phyloP scores from a whole-genome alignment of 2,888 invertebrate species.

The Dynastes grantii region DNA sequence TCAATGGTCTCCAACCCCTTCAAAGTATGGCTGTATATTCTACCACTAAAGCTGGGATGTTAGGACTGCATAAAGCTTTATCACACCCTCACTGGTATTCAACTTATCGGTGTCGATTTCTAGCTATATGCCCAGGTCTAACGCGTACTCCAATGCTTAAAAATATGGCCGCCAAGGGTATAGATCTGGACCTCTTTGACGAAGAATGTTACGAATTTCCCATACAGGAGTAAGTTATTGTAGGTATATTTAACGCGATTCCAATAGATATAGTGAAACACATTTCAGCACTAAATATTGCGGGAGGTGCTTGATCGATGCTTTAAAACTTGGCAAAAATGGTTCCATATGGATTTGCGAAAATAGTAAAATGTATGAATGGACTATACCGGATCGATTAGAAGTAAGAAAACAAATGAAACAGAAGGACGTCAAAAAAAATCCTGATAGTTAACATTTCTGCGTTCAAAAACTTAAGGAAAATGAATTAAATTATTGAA shows the following conservation, averaged over 20 bases:
- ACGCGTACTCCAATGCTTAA: conserved; percentile 14
- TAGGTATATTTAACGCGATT: not conserved
- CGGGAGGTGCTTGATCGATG: conserved; percentile 40
- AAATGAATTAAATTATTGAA: too few species aligned
- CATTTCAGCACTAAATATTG: conserved; percentile 19
- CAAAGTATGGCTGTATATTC: conserved; percentile 48
- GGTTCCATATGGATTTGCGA: conserved; percentile 50
- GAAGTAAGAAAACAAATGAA: conserved; percentile 25
- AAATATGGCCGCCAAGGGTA: conserved; percentile 15
- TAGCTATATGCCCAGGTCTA: conserved; percentile 46
- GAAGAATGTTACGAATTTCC: conserved; percentile 45
- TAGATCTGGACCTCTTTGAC: conserved; percentile 47
- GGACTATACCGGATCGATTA: conserved; percentile 39
- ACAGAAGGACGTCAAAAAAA: conserved; percentile 8
- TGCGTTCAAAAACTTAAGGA: too few species aligned
- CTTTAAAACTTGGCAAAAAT: conserved; percentile 38
- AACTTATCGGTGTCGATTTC: conserved; percentile 19
- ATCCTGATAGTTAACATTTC: not conserved
- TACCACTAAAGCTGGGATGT: conserved; percentile 35
- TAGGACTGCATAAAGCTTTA: conserved; percentile 43
- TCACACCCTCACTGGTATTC: conserved; percentile 21
- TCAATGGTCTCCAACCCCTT: conserved; percentile 40
- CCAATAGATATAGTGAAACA: not conserved
- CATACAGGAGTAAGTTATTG: conserved; percentile 13
- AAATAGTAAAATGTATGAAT: conserved; percentile 30